A percentile compares a stretch with the other conserved stretches of the same genome.
These are phyloP conservation scores for Teinopalpus imperialis DNA, from an alignment of 2,888 invertebrate genomes.

Conservation along the genomic window DNA sequence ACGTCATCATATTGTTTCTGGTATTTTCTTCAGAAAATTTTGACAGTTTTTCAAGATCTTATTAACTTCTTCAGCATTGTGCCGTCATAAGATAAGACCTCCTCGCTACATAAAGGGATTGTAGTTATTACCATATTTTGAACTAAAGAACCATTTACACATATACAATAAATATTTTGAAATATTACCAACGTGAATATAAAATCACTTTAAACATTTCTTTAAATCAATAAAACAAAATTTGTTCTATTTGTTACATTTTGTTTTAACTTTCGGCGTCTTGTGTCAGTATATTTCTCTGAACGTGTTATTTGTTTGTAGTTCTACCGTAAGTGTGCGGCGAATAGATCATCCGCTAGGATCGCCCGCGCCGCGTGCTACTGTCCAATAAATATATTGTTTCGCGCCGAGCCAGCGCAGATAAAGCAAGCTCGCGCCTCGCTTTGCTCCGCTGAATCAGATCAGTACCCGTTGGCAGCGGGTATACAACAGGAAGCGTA, in stretches of 20 bases:
- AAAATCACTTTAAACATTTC: too few species aligned
- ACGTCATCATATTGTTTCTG: too few species aligned
- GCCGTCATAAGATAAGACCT: too few species aligned
- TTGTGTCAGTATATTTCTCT: conserved; percentile 9
- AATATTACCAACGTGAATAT: too few species aligned
- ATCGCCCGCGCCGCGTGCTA: conserved; percentile 60
- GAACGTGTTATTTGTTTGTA: conserved; percentile 38
- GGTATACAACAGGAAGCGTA: not conserved
- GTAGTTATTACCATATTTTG: too few species aligned
- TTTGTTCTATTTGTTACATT: not conserved
- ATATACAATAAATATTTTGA: too few species aligned
- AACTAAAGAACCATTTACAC: too few species aligned
- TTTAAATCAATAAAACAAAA: too few species aligned
- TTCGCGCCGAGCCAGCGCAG: conserved; percentile 78
- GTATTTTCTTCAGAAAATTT: too few species aligned
- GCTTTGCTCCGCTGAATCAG: conserved; percentile 65
- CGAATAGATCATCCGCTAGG: conserved; percentile 73
- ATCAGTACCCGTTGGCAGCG: conserved; percentile 43
- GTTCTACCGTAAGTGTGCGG: conserved; percentile 52
- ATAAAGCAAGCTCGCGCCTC: conserved; percentile 81
- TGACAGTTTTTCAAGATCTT: too few species aligned
- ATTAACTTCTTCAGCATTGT: too few species aligned
- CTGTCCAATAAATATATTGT: conserved; percentile 82
- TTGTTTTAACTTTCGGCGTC: not conserved
- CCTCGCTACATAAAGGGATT: too few species aligned